These are phyloP conservation scores for Aspiorhynchus laticeps DNA, from an alignment of 2,113 vertebrate genomes.

Conservation along the genomic window DNA sequence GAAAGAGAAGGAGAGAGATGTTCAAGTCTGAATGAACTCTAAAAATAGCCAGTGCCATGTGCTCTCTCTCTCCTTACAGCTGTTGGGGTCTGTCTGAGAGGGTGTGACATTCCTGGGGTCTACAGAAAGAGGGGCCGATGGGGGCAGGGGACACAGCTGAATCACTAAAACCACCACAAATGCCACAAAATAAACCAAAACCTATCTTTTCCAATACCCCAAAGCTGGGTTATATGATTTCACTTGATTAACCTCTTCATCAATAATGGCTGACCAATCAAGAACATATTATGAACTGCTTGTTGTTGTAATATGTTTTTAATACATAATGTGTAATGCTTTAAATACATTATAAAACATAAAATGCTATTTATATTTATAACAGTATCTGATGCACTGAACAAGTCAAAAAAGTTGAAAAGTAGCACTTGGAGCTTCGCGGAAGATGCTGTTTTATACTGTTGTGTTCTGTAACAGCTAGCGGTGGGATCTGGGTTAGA, in stretches of 20 bases:
- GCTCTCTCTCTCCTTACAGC: conserved; percentile 64
- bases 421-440: not conserved
- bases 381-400: not conserved
- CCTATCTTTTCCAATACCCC: not conserved
- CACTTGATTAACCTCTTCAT: not conserved
- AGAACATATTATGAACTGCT: not conserved
- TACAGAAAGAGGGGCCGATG: not conserved
- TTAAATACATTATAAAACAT: not conserved
- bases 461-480: not conserved
- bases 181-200: not conserved
- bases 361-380: not conserved
- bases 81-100: conserved; percentile 72
- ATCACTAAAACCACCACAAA: not conserved
- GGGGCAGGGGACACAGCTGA: not conserved
- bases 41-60: conserved; percentile 69
- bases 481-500: not conserved
- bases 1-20: conserved; percentile 32
- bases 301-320: not conserved
- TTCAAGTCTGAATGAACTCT: conserved; percentile 64
- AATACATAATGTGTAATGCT: not conserved
- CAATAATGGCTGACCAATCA: not conserved
- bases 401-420: not conserved
- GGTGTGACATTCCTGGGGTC: conserved; percentile 49
- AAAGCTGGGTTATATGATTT: not conserved
- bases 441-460: not conserved